phyloP scores from a whole-genome alignment of 2,888 invertebrate genomes.

The Pasiphila rectangulata region DNA sequence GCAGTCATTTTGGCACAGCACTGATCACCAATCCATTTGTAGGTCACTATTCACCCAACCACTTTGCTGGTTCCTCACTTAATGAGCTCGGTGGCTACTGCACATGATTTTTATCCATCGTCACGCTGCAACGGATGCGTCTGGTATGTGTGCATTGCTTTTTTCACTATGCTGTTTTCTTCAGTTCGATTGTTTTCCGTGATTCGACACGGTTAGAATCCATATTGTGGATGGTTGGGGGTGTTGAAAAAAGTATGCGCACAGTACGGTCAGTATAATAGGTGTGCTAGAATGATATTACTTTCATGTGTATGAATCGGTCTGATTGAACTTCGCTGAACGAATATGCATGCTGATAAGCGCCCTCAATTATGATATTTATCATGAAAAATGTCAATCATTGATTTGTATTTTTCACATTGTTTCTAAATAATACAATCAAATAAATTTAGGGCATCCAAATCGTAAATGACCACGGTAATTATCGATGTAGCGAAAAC shows the following conservation, averaged over 20 bases:
- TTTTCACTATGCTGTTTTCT: constrained; percentile 68
- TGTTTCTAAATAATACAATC: too few relatives aligned
- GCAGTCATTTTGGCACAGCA: constrained; percentile 68
- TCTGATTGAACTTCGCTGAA: too few relatives aligned
- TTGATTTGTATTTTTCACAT: too few relatives aligned
- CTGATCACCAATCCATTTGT: constrained; percentile 72
- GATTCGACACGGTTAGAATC: constrained; percentile 49
- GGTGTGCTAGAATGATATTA: constrained; percentile 64
- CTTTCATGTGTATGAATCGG: constrained; percentile 71
- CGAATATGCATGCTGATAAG: too few relatives aligned
- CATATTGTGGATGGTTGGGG: constrained; percentile 44
- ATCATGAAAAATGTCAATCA: too few relatives aligned
- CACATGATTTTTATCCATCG: constrained; percentile 75
- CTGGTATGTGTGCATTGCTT: constrained; percentile 58
- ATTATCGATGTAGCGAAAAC: too few relatives aligned
- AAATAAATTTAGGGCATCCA: too few relatives aligned
- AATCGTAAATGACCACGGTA: too few relatives aligned
- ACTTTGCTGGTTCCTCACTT: constrained; percentile 65
- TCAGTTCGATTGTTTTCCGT: constrained; percentile 56
- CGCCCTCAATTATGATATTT: too few relatives aligned
- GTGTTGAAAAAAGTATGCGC: constrained; percentile 43
- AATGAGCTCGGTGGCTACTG: constrained; percentile 64
- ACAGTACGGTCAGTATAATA: constrained; percentile 48
- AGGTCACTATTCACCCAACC: constrained; percentile 67
- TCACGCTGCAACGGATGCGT: constrained; percentile 65